Base-by-base conservation (phyloP, 2,888 invertebrate species). In the Mycalesis mineus region DNA sequence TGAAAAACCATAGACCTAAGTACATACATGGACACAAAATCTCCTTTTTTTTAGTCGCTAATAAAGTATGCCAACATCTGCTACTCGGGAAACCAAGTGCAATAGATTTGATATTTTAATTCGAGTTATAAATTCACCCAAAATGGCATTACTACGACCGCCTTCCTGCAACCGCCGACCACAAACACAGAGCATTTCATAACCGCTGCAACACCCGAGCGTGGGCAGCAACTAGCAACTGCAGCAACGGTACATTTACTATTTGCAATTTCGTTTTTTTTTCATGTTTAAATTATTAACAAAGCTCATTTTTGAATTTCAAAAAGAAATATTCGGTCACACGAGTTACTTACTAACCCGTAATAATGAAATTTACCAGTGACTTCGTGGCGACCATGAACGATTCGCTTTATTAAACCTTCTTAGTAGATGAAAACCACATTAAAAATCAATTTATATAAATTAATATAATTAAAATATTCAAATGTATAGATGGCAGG, bases 81-180 rank as follows among this genome's bases (percentile, higher is more conserved):
- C 22, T 4, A 22, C 31, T 14, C 11, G 7, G 13, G 7, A 29
- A 29, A 14, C 14, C 45, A 14, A 0, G 29, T 13, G 29, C 13
- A 29, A 8, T 29, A 45, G n/a, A n/a, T 45, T 22, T 22, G 22
- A 22, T 22, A 22, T 22, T 22, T 22, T 22, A 47, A 5, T 33
- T 15, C 6, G 15, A 11, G 33, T 31, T 33, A 33, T n/a, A 50
- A 39, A 29, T 52, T 41, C 17, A 33, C 42, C 52, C 42, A 42
- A 41, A 52, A 33, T 22, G 36, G 52, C 36, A 42, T 52, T 52
- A 52, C 40, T 33, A 6, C 17, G 22, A 52, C 42, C 52, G 11
- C 42, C 42, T 52, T 52, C 52, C 41, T 42, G 42, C 36, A 42
- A 31, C 49, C 49, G 37, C 39, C n/a, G 13, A 47, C 47, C 33